Base-by-base conservation (phyloP, 2,113 vertebrate species). In the Leucopsar rothschildi region DNA sequence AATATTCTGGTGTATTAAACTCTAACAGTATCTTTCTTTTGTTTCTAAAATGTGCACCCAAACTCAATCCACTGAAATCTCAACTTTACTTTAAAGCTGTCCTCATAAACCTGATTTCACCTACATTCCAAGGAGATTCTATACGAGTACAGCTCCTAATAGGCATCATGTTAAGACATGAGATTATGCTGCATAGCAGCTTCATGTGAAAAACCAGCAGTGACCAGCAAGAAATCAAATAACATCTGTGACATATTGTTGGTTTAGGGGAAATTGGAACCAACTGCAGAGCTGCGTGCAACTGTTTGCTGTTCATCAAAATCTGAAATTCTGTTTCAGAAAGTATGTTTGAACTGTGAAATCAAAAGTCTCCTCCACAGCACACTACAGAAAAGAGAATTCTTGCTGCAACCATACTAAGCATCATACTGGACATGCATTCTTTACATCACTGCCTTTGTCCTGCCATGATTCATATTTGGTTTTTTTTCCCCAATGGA, bases 401-500 rank as follows among this genome's bases (percentile, higher is more conserved):
- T 37, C 42, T 79, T 86, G 5, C 21, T 63, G 12, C 10, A 53
- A 24, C 13, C 31, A 8, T 50, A 31, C 13, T 39, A 47, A 45
- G 7, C 23, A 72, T 63, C 29, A 50, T 59, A 44, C 7, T 49
- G 19, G 7, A 44, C 17, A 21, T 33, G 5, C 6, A 61, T 73
- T 57, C 29, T 70, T 65, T 27, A 28, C 42, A 53, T 27, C 11
- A 37, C 17, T 37, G 21, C 11, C 52, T 76, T 80, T 50, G 5
- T 68, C 47, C 22, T 50, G 6, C 6, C n/a, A 22, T 49, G 6
- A 82, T 5, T 76, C 7, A 55, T 59, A 39, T 23, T 57, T 12
- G 10, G 10, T 0, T 6, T 52, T 1, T 24, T 44, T 57, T n/a
- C 1, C 17, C 21, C 29, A 42, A 0, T 9, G 17, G 20, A 57